Percentiles rank a stretch among this genome's conserved stretches.
Conservation (phyloP, 2,888 invertebrate species). For the Tipula lateralis region DNA sequence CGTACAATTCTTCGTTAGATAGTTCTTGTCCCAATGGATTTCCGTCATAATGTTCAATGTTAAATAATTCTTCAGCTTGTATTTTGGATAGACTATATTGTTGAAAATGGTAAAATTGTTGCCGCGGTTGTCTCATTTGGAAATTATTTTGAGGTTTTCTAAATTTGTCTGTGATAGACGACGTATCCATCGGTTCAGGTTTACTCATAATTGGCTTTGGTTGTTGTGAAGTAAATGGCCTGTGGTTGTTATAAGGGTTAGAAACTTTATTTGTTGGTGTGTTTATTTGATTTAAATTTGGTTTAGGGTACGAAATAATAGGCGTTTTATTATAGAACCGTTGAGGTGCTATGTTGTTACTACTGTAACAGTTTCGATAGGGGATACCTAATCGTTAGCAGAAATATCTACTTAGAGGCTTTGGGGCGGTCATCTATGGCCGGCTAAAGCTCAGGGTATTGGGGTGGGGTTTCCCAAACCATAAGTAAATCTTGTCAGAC, state of each 20-base stretch:
- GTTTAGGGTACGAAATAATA: background rate
- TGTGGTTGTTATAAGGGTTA: background rate
- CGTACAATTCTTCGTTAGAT: background rate
- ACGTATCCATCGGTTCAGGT: background rate
- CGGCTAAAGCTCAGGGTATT: no score
- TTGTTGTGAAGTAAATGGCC: background rate
- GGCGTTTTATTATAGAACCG: background rate
- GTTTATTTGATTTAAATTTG: background rate
- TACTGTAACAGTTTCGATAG: no score
- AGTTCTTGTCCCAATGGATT: background rate
- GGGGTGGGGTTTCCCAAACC: no score
- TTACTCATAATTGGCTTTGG: no score
- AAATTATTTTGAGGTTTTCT: background rate
- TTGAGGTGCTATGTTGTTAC: background rate
- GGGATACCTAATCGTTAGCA: no score
- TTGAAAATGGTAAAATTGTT: background rate
- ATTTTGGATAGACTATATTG: background rate
- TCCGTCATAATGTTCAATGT: background rate
- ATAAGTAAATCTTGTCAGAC: no score
- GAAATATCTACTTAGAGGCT: no score
- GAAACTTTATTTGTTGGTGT: background rate
- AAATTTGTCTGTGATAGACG: background rate
- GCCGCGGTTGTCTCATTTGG: background rate
- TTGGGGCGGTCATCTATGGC: no score
- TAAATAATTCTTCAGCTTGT: background rate